These are phyloP conservation scores for Formicarius rufipectus DNA, from an alignment of 2,113 vertebrate genomes.

Conservation along the genomic window DNA sequence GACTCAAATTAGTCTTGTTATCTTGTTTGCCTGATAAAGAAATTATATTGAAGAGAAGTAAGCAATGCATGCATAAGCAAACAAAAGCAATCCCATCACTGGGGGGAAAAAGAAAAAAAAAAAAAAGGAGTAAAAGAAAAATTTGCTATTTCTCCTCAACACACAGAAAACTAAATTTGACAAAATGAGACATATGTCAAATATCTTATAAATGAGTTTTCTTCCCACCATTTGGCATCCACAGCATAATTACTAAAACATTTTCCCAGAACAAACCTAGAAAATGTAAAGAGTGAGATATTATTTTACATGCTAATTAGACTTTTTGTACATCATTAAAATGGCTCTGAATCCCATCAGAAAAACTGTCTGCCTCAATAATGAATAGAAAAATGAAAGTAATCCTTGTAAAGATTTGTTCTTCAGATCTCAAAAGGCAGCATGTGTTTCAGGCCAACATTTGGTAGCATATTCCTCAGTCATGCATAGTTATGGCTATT, in stretches of 20 bases:
- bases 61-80: background rate
- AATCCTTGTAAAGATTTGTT: background rate
- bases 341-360: background rate
- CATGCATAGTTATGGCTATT: background rate
- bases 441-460: background rate
- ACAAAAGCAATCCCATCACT: background rate
- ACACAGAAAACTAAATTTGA: background rate
- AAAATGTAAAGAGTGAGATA: background rate
- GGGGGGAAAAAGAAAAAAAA: too few relatives aligned
- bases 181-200: slow-evolving; percentile 25
- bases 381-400: background rate
- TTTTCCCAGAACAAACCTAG: background rate
- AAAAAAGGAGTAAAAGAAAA: background rate
- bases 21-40: background rate
- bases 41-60: background rate
- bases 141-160: background rate
- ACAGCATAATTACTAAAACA: background rate
- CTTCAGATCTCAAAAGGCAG: background rate
- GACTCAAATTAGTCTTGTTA: background rate
- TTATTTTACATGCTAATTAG: background rate
- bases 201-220: slow-evolving; percentile 10
- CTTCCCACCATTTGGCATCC: background rate
- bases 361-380: background rate
- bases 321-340: background rate
- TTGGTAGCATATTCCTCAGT: background rate